These are phyloP conservation scores for Cepaea nemoralis DNA, from an alignment of 1,140 invertebrate species.

Conservation along the genomic window DNA sequence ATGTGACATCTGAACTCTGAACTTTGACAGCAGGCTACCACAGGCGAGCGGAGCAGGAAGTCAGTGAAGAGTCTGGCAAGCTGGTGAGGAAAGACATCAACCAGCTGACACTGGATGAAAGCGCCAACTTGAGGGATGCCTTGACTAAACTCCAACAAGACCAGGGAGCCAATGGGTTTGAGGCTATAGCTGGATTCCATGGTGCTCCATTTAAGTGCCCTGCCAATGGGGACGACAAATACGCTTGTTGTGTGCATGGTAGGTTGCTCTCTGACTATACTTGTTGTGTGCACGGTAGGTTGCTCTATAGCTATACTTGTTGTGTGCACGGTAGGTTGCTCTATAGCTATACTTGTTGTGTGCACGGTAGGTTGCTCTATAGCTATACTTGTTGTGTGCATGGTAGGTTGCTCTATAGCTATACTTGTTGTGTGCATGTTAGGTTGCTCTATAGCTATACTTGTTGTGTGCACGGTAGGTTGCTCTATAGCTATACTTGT, in stretches of 20 bases:
- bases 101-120: conserved; percentile 10
- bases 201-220: conserved; percentile 45
- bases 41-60: too few species aligned
- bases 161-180: conserved; percentile 43
- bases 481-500: too few species aligned
- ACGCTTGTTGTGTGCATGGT: conserved; percentile 47
- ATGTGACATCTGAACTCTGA: too few species aligned
- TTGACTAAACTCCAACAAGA: conserved; percentile 42
- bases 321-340: conserved; percentile 44
- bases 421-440: too few species aligned
- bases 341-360: background rate
- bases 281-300: background rate
- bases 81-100: conserved; percentile 25
- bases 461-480: too few species aligned
- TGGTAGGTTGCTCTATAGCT: too few species aligned
- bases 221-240: conserved; percentile 28
- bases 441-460: too few species aligned
- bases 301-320: conserved; percentile 30
- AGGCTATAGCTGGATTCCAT: conserved; percentile 49
- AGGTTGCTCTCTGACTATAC: background rate
- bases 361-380: too few species aligned
- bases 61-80: background rate
- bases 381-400: background rate
- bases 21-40: too few species aligned
- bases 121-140: conserved; percentile 36